Evolutionary conservation across 2,797 vertebrate species (phyloP).

Genomic region (Oophaga sylvatica): DNA sequence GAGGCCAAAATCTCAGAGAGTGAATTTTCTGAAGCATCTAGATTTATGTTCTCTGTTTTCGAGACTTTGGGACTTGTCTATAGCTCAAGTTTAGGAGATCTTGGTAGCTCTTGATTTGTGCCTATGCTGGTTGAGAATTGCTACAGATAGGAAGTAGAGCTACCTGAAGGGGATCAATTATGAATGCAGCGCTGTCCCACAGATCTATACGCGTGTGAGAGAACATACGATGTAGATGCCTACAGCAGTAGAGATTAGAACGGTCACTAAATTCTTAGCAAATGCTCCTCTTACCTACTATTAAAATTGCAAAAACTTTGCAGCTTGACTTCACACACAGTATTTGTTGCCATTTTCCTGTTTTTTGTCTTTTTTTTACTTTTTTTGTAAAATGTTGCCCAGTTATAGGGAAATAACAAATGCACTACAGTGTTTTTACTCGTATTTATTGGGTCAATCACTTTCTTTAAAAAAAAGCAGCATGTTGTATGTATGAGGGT

Average conservation of each 20-base stretch:
- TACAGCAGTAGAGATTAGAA: not conserved
- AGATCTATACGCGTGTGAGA: not conserved
- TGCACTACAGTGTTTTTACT: too few species aligned
- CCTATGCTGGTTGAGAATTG: not conserved
- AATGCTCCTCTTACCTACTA: too few species aligned
- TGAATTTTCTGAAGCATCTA: not conserved
- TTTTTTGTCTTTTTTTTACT: too few species aligned
- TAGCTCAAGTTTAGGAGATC: not conserved
- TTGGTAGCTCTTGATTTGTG: slow-evolving; percentile 12
- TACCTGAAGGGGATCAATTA: not conserved
- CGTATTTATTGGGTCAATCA: too few species aligned
- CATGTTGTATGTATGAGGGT: too few species aligned
- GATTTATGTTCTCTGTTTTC: slow-evolving; percentile 9
- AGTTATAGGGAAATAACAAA: too few species aligned
- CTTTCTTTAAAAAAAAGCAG: too few species aligned
- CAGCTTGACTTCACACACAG: too few species aligned
- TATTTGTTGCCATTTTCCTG: too few species aligned
- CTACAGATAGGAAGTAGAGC: not conserved
- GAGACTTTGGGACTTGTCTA: not conserved
- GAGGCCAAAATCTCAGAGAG: slow-evolving; percentile 17
- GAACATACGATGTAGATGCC: not conserved
- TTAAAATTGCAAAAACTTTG: too few species aligned
- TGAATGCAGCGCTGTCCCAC: not conserved
- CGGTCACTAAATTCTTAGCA: too few species aligned
- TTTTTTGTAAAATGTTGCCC: too few species aligned